A percentile compares a stretch with the other conserved stretches of the same genome.
phyloP scores from a whole-genome alignment of 2,797 vertebrate genomes.

The Enteromius radiatus region DNA sequence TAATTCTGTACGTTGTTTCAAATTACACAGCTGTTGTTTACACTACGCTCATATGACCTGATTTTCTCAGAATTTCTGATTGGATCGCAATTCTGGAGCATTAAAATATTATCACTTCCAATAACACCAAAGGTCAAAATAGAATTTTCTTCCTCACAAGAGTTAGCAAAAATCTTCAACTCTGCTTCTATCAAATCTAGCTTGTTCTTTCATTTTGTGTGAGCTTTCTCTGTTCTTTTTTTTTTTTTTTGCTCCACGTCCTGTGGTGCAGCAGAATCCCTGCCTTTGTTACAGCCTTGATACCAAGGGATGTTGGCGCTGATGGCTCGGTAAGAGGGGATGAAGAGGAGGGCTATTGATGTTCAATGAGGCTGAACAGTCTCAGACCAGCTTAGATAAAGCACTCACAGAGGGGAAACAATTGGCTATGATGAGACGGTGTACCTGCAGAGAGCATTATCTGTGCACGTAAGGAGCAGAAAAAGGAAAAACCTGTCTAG shows the following conservation, averaged over 20 bases:
- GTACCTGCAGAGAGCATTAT: slow-evolving; percentile 59
- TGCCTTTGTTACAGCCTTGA: slow-evolving; percentile 52
- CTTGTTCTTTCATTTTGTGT: slow-evolving; percentile 27
- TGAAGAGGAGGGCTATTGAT: slow-evolving; percentile 60
- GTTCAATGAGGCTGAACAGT: slow-evolving; percentile 65
- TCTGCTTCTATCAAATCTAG: slow-evolving; percentile 6
- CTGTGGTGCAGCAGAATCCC: slow-evolving; percentile 28
- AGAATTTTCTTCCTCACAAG: not conserved
- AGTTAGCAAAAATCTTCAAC: not conserved
- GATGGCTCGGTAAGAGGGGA: slow-evolving; percentile 54
- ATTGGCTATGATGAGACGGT: slow-evolving; percentile 59
- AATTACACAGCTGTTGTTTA: not conserved
- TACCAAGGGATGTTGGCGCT: slow-evolving; percentile 37
- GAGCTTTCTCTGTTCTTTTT: slow-evolving; percentile 5
- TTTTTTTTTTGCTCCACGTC: not conserved
- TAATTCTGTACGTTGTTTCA: not conserved
- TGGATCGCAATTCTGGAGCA: not conserved
- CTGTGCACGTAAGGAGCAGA: slow-evolving; percentile 47
- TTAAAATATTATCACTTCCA: not conserved
- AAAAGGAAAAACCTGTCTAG: slow-evolving; percentile 50
- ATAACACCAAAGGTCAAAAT: not conserved
- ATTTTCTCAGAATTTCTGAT: not conserved
- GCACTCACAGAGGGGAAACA: slow-evolving; percentile 59
- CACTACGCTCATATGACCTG: not conserved
- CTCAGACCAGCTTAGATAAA: slow-evolving; percentile 61